Percentiles rank a stretch among this genome's conserved stretches.
Conservation (phyloP, 2,888 invertebrate species). For the Willowsia nigromaculata region DNA sequence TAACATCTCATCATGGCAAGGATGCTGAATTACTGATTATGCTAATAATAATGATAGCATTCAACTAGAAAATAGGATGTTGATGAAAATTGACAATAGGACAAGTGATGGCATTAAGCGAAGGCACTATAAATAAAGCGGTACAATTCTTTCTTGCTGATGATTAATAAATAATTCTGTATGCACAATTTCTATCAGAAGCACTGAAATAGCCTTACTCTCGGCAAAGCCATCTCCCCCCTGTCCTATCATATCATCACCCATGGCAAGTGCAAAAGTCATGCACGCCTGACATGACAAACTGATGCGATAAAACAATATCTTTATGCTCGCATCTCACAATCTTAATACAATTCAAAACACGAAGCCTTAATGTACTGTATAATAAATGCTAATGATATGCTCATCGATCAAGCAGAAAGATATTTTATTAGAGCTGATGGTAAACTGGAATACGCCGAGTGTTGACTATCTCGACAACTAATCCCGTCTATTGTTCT, state of each 20-base stretch:
- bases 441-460: too few relatives aligned
- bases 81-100: constrained; percentile 40
- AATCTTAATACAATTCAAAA: neutral
- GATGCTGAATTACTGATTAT: constrained; percentile 32
- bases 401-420: constrained; percentile 22
- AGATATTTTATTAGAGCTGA: constrained; percentile 5
- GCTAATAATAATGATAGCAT: neutral
- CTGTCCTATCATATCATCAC: constrained; percentile 30
- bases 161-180: constrained; percentile 9
- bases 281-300: constrained; percentile 36
- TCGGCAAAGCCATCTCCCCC: too few relatives aligned
- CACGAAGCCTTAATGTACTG: neutral
- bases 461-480: too few relatives aligned
- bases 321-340: neutral
- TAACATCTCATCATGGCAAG: constrained; percentile 13
- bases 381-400: constrained; percentile 38
- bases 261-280: constrained; percentile 43
- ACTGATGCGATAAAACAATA: constrained; percentile 20
- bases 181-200: neutral
- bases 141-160: neutral
- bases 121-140: neutral
- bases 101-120: neutral
- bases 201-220: neutral
- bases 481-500: too few relatives aligned
- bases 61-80: constrained; percentile 16